A percentile compares a stretch with the other conserved stretches of the same genome.
Evolutionary conservation across 2,888 invertebrate genomes (phyloP).

Genomic region (Nephrotoma guestfalica): DNA sequence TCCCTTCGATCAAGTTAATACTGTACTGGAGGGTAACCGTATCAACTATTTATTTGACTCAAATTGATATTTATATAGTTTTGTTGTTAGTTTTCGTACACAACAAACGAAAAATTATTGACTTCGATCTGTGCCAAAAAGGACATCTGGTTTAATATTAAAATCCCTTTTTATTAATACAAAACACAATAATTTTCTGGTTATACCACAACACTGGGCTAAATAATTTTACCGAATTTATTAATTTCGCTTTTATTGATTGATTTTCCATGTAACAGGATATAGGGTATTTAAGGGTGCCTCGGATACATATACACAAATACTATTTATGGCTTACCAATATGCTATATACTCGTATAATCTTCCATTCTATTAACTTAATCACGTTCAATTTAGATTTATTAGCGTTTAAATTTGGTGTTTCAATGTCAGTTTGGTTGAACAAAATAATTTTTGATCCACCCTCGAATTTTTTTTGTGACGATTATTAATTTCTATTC

Average conservation of each 20-base stretch:
- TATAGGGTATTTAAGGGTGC: neutral
- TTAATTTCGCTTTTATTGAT: neutral
- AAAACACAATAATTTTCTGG: neutral
- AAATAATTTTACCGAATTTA: neutral
- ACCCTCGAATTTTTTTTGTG: neutral
- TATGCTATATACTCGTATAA: neutral
- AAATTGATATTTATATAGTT: neutral
- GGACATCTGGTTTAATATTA: neutral
- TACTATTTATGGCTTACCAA: neutral
- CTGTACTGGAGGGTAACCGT: neutral
- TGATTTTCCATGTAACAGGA: neutral
- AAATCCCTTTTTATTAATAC: neutral
- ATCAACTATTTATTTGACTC: neutral
- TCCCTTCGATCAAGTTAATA: neutral
- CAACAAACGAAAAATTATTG: neutral
- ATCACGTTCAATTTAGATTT: neutral
- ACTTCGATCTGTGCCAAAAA: neutral
- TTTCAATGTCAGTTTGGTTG: neutral
- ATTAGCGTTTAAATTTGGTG: neutral
- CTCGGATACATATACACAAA: neutral
- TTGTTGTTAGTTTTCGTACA: neutral
- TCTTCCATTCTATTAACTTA: neutral
- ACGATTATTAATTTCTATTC: neutral
- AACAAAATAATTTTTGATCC: neutral
- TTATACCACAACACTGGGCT: neutral